Base-by-base conservation (phyloP, 2,113 vertebrate genomes). In the Apteryx mantelli region DNA sequence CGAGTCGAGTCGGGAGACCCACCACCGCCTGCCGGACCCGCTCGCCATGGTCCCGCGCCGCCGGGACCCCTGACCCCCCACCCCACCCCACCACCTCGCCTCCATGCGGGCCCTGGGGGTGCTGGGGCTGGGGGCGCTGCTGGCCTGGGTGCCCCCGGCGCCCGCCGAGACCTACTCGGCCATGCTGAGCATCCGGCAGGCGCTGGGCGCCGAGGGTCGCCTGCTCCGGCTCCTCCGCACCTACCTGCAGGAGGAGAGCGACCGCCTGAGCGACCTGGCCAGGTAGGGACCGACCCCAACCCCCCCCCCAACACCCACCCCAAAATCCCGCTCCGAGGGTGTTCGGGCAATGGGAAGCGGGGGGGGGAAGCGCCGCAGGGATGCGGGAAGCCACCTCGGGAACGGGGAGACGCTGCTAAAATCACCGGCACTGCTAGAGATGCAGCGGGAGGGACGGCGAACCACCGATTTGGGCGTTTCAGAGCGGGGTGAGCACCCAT, bases 241-340 rank as follows among this genome's bases (percentile, higher is more conserved):
- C 53, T 81, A 96, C 69, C 95, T 96, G 83, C 28, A 75, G 13
- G 64, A 78, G 36, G 93, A 96, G 95, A 78, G 79, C 87, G 58
- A 58, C 75, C 95, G 93, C 46, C 93, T 96, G 64, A 83, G 93
- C 65, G 75, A 80, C 83, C 55, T 94, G 42, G 61, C 50, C 78
- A 82, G 87, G 87, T 89, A 89, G 9, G 34, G 19, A 9, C 34
- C 16, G 46, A 19, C 19, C 7, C 36, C 36, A 36, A 36, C 36
- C 15, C 28, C 11, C 8, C 10, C 36, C 17, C 64, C 26, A 5
- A 38, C 36, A 7, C 36, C 7, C 50, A 12, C 13, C 22, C 13
- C 42, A 7, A 9, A 21, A 14, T 5, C 22, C 52, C 63, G 8
- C 9, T 6, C 5, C 0, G 1, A 11, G 4, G 44, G 30, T 19